Conservation (phyloP, 2,113 vertebrate genomes). For the Chauna torquata region DNA sequence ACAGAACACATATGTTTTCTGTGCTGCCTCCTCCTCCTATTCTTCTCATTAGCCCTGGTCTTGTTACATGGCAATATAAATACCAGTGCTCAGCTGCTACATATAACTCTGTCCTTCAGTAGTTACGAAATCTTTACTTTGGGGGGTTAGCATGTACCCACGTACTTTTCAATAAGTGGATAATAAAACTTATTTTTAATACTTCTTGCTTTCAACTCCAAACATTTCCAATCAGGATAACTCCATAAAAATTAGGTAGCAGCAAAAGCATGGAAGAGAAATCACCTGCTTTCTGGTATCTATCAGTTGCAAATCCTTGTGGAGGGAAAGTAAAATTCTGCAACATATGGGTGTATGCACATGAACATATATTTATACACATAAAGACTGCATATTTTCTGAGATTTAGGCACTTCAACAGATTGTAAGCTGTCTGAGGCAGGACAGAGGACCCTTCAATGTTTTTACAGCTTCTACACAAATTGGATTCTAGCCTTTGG, state of each 20-base stretch:
- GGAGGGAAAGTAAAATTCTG: background rate
- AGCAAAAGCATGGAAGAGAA: background rate
- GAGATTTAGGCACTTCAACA: background rate
- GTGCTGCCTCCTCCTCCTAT: background rate
- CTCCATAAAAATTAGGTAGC: background rate
- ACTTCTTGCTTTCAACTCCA: background rate
- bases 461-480: background rate
- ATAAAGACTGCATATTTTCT: background rate
- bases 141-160: background rate
- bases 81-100: background rate
- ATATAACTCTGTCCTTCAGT: background rate
- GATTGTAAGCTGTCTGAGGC: background rate
- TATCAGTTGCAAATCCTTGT: background rate
- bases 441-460: background rate
- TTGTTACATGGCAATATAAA: background rate
- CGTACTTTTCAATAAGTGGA: background rate
- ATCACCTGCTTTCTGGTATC: background rate
- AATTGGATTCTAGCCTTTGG: background rate
- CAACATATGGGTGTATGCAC: rapidly evolving
- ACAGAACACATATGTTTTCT: background rate
- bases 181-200: background rate
- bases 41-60: background rate
- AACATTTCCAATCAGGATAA: background rate
- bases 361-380: background rate
- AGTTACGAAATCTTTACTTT: background rate